Conservation (phyloP, 2,888 invertebrate genomes). For the Nipponacmea schrenckii region DNA sequence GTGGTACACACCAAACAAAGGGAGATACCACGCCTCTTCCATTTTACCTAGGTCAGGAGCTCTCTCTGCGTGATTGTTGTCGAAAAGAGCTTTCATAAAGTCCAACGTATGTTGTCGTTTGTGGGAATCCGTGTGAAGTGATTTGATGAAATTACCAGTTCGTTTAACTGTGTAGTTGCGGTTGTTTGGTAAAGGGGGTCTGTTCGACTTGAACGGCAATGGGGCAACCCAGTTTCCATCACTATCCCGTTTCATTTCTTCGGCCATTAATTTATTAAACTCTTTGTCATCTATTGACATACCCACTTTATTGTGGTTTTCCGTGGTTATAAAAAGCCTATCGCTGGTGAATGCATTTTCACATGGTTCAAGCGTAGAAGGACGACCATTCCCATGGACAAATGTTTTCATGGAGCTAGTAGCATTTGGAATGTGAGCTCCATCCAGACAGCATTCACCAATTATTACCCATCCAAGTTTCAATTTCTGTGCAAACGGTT, state of each 20-base stretch:
- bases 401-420: background rate
- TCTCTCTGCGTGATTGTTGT: too few relatives aligned
- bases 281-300: slow-evolving; percentile 28
- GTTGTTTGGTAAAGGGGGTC: too few relatives aligned
- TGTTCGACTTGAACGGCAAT: too few relatives aligned
- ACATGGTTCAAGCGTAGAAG: background rate
- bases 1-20: too few relatives aligned
- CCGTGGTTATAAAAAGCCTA: slow-evolving; percentile 16
- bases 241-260: slow-evolving; percentile 5
- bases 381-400: background rate
- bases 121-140: too few relatives aligned
- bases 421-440: background rate
- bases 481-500: slow-evolving; percentile 3
- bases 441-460: too few relatives aligned
- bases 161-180: too few relatives aligned
- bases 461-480: background rate
- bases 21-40: too few relatives aligned
- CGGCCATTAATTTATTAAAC: slow-evolving; percentile 23
- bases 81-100: too few relatives aligned
- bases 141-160: too few relatives aligned
- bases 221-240: slow-evolving; percentile 21
- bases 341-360: background rate
- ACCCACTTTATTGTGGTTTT: slow-evolving; percentile 19
- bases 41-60: too few relatives aligned
- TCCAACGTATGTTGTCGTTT: too few relatives aligned